Base-by-base conservation (phyloP, 1,140 invertebrate genomes). In the Trichonephila clavata region DNA sequence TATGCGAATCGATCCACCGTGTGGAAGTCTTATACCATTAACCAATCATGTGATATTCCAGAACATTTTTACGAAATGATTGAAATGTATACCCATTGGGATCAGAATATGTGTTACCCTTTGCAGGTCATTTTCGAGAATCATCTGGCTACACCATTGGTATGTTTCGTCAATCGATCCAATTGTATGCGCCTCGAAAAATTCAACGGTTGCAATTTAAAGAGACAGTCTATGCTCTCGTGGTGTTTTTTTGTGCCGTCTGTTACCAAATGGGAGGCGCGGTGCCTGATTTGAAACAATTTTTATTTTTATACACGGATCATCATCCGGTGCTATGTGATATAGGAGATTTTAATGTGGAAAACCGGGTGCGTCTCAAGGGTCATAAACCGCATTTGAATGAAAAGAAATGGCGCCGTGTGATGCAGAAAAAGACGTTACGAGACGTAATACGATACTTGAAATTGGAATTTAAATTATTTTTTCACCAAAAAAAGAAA, bases 111-210 rank as follows among this genome's bases (percentile, higher is more conserved):
- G 86, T 88, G 4, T n/a, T 88, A 3, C 86, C 86, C 0, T 88
- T 88, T 68, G 39, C 60, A 5, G 61, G 65, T 4, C 65, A 68
- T n/a, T 68, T 88, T 3, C 27, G 61, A 14, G 86, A 88, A 65
- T 43, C 27, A 20, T 88, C 86, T 2, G 86, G 86, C 1, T 88
- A 88, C 7, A 88, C 86, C 1, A 68, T 88, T 14, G 86, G 86
- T 0, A 88, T 88, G 86, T 88, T 43, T 50, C 32, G 24, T 1
- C 86, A 65, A 8, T 6, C 18, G 0, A 14, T 65, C 14, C 20
- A 68, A 0, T 50, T 88, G 63, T 88, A 88, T 63, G 10, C 84
- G 0, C 59, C 84, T 18, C n/a, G 84, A 20, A 61, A 10, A 1
- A 39, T 86, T 1, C n/a, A 68, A 0, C 61, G 20, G 2, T 24